A percentile compares a stretch with the other conserved stretches of the same genome.
Evolutionary conservation across 2,888 invertebrate species (phyloP).

Genomic region (Dendrolimus houi): DNA sequence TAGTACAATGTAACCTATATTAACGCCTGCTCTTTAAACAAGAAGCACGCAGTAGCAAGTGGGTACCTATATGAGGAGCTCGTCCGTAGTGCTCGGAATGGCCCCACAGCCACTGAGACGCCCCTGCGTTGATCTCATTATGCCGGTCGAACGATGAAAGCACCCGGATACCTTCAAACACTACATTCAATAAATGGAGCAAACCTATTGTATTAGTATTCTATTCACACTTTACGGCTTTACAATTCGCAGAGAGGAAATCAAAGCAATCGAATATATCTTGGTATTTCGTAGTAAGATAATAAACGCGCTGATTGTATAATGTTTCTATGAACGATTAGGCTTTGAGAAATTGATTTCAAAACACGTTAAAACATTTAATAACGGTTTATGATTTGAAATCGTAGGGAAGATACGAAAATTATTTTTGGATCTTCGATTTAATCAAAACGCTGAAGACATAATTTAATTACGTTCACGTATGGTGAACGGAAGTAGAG

Average conservation of each 20-base stretch:
- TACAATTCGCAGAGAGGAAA: constrained; percentile 2
- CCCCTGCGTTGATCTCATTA: constrained; percentile 50
- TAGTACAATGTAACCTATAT: too few species aligned
- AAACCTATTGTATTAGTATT: constrained; percentile 37
- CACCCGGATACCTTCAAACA: constrained; percentile 30
- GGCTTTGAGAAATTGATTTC: too few species aligned
- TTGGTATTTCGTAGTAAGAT: too few species aligned
- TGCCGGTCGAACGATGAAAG: constrained; percentile 44
- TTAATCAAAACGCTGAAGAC: neutral
- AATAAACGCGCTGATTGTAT: too few species aligned
- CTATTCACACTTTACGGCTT: constrained; percentile 9
- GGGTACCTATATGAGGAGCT: constrained; percentile 15
- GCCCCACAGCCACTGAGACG: constrained; percentile 27
- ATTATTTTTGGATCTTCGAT: neutral
- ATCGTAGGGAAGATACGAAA: too few species aligned
- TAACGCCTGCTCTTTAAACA: too few species aligned
- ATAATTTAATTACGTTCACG: constrained; percentile 29
- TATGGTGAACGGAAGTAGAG: constrained; percentile 54
- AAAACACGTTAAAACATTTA: too few species aligned
- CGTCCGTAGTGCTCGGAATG: constrained; percentile 11
- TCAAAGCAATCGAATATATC: neutral
- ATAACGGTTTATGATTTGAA: too few species aligned
- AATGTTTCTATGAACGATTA: too few species aligned
- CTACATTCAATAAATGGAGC: constrained; percentile 44
- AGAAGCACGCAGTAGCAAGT: too few species aligned